Evolutionary conservation across 23 tunicate genomes (phyloP), one percentile per base, ranked within the genome.

Genomic region (Ciona savignyi): DNA sequence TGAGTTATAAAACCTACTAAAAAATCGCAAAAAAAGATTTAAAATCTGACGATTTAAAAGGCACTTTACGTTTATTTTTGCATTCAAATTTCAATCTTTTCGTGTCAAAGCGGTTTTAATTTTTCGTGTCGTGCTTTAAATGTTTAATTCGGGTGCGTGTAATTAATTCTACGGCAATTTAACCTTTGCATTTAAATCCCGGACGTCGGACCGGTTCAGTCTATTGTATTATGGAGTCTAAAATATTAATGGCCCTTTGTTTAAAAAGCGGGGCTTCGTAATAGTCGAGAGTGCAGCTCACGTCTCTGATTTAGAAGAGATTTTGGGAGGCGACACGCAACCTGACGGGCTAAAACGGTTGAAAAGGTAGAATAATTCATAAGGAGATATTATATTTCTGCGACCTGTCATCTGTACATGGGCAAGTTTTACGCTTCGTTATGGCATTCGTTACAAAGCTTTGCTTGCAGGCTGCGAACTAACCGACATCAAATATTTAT

Each of bases 301-400:
- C n/a, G 26, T 30, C 73, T 32, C 73, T 69, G 73, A 69, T 69
- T 69, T 69, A 29, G 73, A 31, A 69, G 33, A 69, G 73, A 69
- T 69, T 69, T 69, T 42, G 11, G 15, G 56, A 6, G 56, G 9
- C 56, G 56, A 9, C 56, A 6, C 56, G 56, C 56, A 42, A 15
- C 15, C 15, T 6, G 15, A 15, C 56, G 15, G 56, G 9, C 15
- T n/a, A n/a, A n/a, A n/a, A n/a, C n/a, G n/a, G n/a, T n/a, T n/a
- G n/a, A n/a, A 42, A 42, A 42, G 11, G 9, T 6, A 42, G 56
- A 42, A 42, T 42, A 42, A 42, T 42, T 42, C 56, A 42, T 42
- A 42, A 42, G 56, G 15, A 42, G 56, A 42, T 42, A 42, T 42
- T 42, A 42, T 42, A 42, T 42, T 42, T 42, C 56, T 42, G 56